Evolutionary conservation across 2,797 vertebrate species (phyloP).

Genomic region (Carduelis carduelis): DNA sequence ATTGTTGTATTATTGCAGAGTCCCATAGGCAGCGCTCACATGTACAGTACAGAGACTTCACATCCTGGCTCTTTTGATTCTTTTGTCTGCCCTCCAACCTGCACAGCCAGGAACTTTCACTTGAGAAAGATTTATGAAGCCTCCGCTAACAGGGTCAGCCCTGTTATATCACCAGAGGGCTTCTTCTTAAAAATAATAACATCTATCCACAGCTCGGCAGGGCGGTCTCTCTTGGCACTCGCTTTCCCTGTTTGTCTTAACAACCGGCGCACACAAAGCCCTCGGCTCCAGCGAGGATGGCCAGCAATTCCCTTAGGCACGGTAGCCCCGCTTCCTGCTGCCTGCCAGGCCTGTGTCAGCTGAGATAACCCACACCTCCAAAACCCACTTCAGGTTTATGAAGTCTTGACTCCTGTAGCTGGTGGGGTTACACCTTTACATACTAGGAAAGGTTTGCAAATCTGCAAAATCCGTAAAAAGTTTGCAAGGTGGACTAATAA

Average conservation of each 20-base stretch:
- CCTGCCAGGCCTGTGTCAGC: slow-evolving; percentile 58
- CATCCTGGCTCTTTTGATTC: slow-evolving; percentile 89
- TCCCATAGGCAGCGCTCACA: slow-evolving; percentile 82
- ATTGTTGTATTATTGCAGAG: slow-evolving; percentile 88
- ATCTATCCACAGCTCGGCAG: slow-evolving; percentile 80
- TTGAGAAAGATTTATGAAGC: slow-evolving; percentile 92
- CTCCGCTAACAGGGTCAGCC: slow-evolving; percentile 80
- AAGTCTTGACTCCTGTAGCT: not conserved
- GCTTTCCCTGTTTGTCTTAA: slow-evolving; percentile 85
- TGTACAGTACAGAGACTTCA: slow-evolving; percentile 79
- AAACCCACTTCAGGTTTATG: not conserved
- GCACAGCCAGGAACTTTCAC: slow-evolving; percentile 86
- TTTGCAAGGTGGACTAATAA: not conserved
- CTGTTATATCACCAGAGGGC: slow-evolving; percentile 83
- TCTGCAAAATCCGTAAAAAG: not conserved
- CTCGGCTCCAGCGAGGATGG: not conserved
- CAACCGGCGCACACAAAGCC: slow-evolving; percentile 73
- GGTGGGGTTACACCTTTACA: not conserved
- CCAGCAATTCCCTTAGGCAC: slow-evolving; percentile 58
- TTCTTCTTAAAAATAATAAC: slow-evolving; percentile 90
- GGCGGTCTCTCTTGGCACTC: slow-evolving; percentile 75
- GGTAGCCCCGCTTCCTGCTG: slow-evolving; percentile 61
- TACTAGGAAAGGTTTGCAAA: not conserved
- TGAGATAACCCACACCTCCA: slow-evolving; percentile 48
- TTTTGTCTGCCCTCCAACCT: slow-evolving; percentile 87